Percentiles rank a stretch among this genome's conserved stretches.
Evolutionary conservation across 2,888 invertebrate species (phyloP).

Genomic region (Lithophane leautieri): DNA sequence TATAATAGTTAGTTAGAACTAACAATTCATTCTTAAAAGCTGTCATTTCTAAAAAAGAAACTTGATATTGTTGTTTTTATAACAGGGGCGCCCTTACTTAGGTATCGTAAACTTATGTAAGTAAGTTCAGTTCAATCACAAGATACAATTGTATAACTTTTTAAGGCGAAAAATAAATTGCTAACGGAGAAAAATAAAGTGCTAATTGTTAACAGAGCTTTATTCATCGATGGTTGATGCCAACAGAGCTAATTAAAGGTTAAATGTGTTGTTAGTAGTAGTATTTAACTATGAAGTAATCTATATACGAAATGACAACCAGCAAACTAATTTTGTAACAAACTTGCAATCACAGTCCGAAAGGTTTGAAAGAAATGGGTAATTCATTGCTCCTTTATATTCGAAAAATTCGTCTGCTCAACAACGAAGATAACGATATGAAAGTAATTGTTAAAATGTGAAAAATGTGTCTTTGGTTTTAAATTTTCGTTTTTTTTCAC

Average conservation of each 20-base stretch:
- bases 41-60: constrained; percentile 3
- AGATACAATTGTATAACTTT: not conserved
- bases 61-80: not conserved
- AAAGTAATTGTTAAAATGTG: too few relatives aligned
- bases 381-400: too few relatives aligned
- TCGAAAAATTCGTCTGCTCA: too few relatives aligned
- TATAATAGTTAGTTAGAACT: not conserved
- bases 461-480: too few relatives aligned
- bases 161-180: not conserved
- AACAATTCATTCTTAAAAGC: not conserved
- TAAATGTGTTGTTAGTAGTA: not conserved
- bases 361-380: too few relatives aligned
- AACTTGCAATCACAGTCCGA: too few relatives aligned
- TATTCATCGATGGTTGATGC: not conserved
- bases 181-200: not conserved
- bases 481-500: too few relatives aligned
- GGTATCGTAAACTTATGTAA: not conserved
- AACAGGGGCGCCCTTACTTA: not conserved
- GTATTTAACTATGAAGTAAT: too few relatives aligned
- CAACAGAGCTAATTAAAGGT: not conserved
- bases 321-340: too few relatives aligned
- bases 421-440: too few relatives aligned
- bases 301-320: too few relatives aligned
- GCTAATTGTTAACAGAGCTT: not conserved
- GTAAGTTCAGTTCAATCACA: not conserved